Percentiles rank a stretch among this genome's conserved stretches.
Evolutionary conservation across 2,113 vertebrate species (phyloP).

Genomic region (Mustela lutreola): DNA sequence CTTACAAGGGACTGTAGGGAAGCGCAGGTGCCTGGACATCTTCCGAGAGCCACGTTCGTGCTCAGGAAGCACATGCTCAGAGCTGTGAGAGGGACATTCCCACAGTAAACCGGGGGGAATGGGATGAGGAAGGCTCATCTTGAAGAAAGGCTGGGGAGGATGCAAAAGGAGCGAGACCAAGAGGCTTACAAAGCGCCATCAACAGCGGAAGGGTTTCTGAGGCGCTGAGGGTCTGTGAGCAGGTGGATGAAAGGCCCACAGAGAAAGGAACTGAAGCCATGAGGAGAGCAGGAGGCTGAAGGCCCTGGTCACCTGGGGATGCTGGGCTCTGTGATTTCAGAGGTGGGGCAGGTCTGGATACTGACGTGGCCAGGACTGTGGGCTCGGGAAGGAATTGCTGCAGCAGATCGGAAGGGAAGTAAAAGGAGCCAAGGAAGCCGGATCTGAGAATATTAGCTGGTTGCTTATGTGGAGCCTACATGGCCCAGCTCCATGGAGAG

Average conservation of each 20-base stretch:
- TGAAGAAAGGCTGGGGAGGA: not conserved
- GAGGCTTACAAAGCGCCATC: not conserved
- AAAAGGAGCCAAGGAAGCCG: not conserved
- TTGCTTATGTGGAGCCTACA: accelerated
- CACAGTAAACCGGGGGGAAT: accelerated
- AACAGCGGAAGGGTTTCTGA: accelerated
- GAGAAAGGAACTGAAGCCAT: not conserved
- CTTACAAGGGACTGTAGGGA: not conserved
- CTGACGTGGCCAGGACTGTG: accelerated
- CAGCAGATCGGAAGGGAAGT: accelerated
- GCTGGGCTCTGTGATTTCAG: not conserved
- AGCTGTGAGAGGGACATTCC: not conserved
- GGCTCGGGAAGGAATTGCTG: accelerated
- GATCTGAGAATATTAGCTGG: not conserved
- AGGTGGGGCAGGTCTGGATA: not conserved
- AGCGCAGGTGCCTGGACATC: accelerated
- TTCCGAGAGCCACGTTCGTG: not conserved
- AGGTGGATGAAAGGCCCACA: no score
- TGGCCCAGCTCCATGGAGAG: not conserved
- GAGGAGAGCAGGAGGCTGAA: not conserved
- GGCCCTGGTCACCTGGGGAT: not conserved
- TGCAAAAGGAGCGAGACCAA: not conserved
- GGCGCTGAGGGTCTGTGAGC: not conserved
- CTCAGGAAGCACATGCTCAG: not conserved
- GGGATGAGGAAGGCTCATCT: not conserved